Conservation (phyloP, 2,888 invertebrate genomes). For the Hirudinaria manillensis region DNA sequence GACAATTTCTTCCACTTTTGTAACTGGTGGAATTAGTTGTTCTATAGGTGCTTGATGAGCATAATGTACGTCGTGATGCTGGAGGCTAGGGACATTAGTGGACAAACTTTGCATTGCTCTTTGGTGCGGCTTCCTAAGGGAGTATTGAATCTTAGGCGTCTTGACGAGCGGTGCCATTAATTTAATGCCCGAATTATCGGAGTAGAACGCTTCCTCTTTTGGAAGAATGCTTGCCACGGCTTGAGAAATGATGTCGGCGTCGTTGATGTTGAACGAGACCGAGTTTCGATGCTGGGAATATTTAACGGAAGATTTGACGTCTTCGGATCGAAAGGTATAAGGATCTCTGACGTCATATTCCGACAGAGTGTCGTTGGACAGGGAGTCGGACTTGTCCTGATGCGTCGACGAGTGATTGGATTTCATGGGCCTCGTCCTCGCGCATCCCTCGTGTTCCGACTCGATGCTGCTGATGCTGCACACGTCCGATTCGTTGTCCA, state of each 20-base stretch:
- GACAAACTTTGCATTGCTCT: neutral
- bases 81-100: neutral
- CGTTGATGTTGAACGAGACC: neutral
- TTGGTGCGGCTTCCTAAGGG: neutral
- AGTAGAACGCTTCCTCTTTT: neutral
- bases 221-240: constrained; percentile 21
- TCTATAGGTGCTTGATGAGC: too few relatives aligned
- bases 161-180: neutral
- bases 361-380: too few relatives aligned
- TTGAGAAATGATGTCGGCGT: constrained; percentile 12
- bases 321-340: neutral
- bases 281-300: constrained; percentile 1
- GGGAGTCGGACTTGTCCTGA: too few relatives aligned
- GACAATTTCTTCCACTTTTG: neutral
- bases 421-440: too few relatives aligned
- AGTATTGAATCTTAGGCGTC: constrained; percentile 9
- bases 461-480: too few relatives aligned
- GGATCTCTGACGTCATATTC: neutral
- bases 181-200: neutral
- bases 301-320: neutral
- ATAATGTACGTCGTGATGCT: neutral
- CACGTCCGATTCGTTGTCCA: too few relatives aligned
- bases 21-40: neutral
- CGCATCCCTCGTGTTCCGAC: too few relatives aligned
- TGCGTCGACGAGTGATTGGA: too few relatives aligned